A percentile compares a stretch with the other conserved stretches of the same genome.
Evolutionary conservation across 2,797 vertebrate species (phyloP).

Genomic region (Apogon hyalosoma): DNA sequence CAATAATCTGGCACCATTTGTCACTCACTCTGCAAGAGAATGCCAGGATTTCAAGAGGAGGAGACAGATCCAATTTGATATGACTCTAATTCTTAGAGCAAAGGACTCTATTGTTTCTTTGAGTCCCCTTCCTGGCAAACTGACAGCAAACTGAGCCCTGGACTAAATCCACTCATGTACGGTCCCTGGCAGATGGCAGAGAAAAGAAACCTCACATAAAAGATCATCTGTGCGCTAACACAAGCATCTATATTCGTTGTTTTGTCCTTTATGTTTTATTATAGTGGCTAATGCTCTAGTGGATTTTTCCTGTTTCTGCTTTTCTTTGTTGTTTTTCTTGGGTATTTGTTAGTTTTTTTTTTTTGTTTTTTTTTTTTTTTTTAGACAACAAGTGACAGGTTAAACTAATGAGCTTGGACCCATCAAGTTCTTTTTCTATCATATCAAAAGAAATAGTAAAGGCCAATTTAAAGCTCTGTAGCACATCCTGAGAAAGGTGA

Average conservation of each 20-base stretch:
- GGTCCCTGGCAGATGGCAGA: conserved; percentile 54
- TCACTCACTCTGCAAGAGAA: conserved; percentile 43
- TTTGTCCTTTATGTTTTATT: neutral
- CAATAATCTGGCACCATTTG: conserved; percentile 45
- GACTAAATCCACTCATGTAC: conserved; percentile 56
- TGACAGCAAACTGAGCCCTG: conserved; percentile 51
- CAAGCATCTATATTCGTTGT: conserved; percentile 7
- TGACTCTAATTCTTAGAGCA: conserved; percentile 59
- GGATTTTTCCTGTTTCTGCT: neutral
- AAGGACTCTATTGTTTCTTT: conserved; percentile 60
- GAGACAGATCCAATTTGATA: conserved; percentile 69
- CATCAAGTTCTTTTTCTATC: conserved; percentile 67
- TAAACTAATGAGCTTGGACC: conserved; percentile 76
- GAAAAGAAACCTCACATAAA: conserved; percentile 32
- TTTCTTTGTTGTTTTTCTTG: conserved; percentile 19
- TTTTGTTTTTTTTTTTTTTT: conserved; percentile 25
- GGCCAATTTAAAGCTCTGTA: conserved; percentile 78
- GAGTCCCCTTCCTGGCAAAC: conserved; percentile 53
- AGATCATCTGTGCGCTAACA: conserved; percentile 26
- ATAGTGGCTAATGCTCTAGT: neutral
- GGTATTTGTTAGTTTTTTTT: too few relatives aligned
- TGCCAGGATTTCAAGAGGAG: conserved; percentile 51
- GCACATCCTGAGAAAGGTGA: conserved; percentile 76
- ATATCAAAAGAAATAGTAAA: conserved; percentile 72
- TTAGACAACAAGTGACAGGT: conserved; percentile 67